phyloP scores from a whole-genome alignment of 2,113 vertebrate genomes.

The Petaurus breviceps region DNA sequence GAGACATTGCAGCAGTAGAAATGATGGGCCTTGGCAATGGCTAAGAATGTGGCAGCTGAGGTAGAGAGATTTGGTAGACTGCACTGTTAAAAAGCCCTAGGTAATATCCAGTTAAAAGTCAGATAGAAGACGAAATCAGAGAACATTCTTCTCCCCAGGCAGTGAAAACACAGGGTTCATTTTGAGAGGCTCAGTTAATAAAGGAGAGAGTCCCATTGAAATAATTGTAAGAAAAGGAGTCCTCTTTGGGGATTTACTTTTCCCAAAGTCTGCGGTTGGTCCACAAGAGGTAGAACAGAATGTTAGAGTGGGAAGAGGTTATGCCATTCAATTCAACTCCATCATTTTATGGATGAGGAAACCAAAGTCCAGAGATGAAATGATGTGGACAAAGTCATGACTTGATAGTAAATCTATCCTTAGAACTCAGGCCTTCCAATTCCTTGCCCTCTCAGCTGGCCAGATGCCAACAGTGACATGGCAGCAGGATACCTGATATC shows the following conservation, averaged over 20 bases:
- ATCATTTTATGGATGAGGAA: not conserved
- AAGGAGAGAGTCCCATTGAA: not conserved
- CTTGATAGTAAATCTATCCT: not conserved
- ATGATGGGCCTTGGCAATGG: not conserved
- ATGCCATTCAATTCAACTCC: not conserved
- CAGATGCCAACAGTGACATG: not conserved
- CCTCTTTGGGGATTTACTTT: not conserved
- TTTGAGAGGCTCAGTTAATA: not conserved
- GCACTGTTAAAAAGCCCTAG: not conserved
- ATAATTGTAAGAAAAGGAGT: not conserved
- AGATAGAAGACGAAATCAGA: not conserved
- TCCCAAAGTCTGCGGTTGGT: constrained; percentile 1
- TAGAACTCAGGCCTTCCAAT: not conserved
- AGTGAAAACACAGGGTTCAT: not conserved
- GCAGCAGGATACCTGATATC: not conserved
- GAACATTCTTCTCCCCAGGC: not conserved
- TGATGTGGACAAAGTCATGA: not conserved
- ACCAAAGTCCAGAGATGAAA: not conserved
- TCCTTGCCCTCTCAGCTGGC: not conserved
- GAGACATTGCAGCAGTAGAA: not conserved
- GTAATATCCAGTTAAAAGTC: not conserved
- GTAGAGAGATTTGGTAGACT: not conserved
- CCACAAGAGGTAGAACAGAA: not conserved
- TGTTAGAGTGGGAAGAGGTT: not conserved
- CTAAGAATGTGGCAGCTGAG: not conserved